These are phyloP conservation scores for Phymastichus coffea DNA, from an alignment of 1,140 invertebrate genomes.

Conservation along the genomic window DNA sequence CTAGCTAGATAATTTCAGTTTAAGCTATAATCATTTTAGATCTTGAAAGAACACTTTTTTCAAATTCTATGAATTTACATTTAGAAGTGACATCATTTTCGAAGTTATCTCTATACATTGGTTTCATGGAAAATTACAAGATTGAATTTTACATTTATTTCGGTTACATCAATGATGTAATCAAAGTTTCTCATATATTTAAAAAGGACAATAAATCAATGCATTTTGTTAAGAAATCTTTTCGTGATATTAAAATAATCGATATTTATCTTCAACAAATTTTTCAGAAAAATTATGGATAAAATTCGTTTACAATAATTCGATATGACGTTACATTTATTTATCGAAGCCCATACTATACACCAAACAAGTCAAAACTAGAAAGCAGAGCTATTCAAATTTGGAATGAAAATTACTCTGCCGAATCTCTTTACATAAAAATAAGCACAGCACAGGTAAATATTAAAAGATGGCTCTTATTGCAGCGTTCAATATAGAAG, in stretches of 20 bases:
- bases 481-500: no score
- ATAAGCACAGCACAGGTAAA: no score
- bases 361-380: neutral
- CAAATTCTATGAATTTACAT: neutral
- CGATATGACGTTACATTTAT: conserved; percentile 11
- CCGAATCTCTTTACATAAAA: conserved; percentile 5
- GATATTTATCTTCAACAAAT: neutral
- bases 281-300: conserved; percentile 1
- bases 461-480: no score
- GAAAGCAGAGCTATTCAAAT: neutral
- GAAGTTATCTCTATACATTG: no score
- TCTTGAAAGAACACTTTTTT: conserved; percentile 17
- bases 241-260: conserved; percentile 2
- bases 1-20: conserved; percentile 2
- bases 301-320: conserved; percentile 26
- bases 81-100: neutral
- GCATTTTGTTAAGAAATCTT: neutral
- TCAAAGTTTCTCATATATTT: no score
- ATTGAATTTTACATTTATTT: no score
- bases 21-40: conserved; percentile 4
- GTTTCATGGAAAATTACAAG: no score
- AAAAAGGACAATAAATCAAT: no score
- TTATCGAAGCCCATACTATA: neutral
- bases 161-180: no score
- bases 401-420: neutral